Evolutionary conservation across 2,113 vertebrate genomes (phyloP).

Genomic region (Sclerurus mexicanus): DNA sequence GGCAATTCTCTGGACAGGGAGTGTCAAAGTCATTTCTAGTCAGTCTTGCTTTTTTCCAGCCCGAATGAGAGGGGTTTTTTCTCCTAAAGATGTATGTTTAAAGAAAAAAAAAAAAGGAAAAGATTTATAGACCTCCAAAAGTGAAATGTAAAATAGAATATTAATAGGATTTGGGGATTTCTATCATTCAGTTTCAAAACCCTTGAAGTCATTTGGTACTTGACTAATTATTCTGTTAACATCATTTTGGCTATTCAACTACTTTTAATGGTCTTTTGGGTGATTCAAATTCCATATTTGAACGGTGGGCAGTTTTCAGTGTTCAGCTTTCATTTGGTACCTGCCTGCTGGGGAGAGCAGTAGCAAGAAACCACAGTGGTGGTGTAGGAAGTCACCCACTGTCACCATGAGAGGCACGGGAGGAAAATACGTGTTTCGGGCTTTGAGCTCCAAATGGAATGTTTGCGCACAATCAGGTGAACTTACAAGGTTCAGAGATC

Average conservation of each 20-base stretch:
- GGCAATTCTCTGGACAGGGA: neutral
- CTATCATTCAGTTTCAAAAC: conserved; percentile 38
- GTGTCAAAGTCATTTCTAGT: neutral
- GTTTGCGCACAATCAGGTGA: conserved; percentile 3
- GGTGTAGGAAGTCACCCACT: neutral
- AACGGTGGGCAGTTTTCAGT: neutral
- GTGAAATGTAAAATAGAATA: conserved; percentile 31
- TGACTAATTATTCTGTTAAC: conserved; percentile 58
- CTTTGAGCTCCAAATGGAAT: neutral
- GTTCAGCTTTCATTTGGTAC: neutral
- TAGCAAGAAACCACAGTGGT: neutral
- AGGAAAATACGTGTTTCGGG: neutral
- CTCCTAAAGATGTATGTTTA: conserved; percentile 1
- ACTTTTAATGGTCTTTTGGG: conserved; percentile 34
- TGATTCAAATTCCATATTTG: conserved; percentile 15
- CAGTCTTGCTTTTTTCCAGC: neutral
- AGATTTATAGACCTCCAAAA: conserved; percentile 22
- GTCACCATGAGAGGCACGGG: neutral
- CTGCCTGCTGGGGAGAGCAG: neutral
- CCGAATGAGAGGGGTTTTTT: neutral
- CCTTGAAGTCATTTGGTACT: conserved; percentile 46
- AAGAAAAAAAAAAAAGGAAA: neutral
- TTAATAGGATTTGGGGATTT: conserved; percentile 49
- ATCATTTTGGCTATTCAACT: conserved; percentile 24
- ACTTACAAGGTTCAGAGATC: conserved; percentile 40